Evolutionary conservation across 1,140 invertebrate species (phyloP), one percentile per base, ranked within the genome.

Genomic region (Leptopilina clavipes): DNA sequence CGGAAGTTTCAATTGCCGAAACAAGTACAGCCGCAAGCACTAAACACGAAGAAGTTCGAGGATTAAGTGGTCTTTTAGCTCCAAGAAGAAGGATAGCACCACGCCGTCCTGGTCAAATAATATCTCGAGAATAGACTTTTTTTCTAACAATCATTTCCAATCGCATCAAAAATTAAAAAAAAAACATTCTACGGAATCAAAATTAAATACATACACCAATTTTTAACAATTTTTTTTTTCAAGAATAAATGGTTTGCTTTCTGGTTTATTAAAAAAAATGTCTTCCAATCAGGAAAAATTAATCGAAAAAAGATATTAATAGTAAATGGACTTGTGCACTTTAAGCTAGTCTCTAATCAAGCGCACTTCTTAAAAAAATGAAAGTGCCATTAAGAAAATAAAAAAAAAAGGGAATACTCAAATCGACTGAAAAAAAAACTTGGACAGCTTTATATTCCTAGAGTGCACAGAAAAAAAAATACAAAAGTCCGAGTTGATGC

Each of bases 11-110:
- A 10, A 79, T 86, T 37, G 86, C 87, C 0, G 90, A 89, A 73
- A 88, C 84, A 0, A 91, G 87, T 43, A 91, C 90, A 0, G 88
- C 91, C 0, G 82, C 86, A 0, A 88, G 87, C 70, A 88, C 87
- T 11, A 89, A 88, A 72, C 86, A 87, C 70, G 91, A 92, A 74
- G 91, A 92, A 78, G 91, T 92, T 10, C 89, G 92, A 79, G 92
- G 93, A 22, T 82, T 94, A 10, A 91, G 91, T 54, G 90, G 91
- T 74, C 86, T 94, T 9, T 78, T 94, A 7, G 92, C 92, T 0
- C 92, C 93, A 43, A 90, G 93, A 81, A 92, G 93, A 77, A 91
- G 93, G 85, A 86, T 93, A 85, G 85, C 90, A 18, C 84, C 91
- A 31, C 88, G 93, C 88, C 91, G 91, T 77, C 93, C 92, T 3